These are phyloP conservation scores for Orycteropus afer DNA, from an alignment of 2,113 vertebrate genomes.

Conservation along the genomic window DNA sequence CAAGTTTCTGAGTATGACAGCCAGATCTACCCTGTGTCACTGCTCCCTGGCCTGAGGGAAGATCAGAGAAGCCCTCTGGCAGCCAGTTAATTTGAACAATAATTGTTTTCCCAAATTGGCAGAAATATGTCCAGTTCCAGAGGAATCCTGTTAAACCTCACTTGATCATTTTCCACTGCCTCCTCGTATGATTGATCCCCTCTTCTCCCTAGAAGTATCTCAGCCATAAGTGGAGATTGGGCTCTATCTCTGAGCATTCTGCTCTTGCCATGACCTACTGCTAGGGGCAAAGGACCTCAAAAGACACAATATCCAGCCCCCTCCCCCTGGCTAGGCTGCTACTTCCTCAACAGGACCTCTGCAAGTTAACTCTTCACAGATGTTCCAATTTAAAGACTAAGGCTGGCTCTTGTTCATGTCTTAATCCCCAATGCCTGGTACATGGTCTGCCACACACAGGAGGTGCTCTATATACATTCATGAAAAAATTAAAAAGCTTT, in stretches of 20 bases:
- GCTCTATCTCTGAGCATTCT: neutral
- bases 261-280: neutral
- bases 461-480: neutral
- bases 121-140: neutral
- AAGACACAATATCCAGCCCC: accelerated
- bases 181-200: neutral
- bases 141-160: neutral
- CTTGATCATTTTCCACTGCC: neutral
- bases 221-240: neutral
- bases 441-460: neutral
- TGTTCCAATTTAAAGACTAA: neutral
- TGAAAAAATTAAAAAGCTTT: neutral
- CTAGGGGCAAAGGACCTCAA: neutral
- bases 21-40: neutral
- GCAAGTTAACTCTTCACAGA: neutral
- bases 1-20: neutral
- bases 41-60: neutral
- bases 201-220: neutral
- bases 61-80: neutral
- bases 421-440: neutral
- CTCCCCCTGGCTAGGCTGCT: neutral
- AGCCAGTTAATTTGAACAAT: neutral
- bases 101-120: neutral
- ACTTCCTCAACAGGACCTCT: neutral
- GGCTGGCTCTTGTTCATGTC: neutral